Base-by-base conservation (phyloP, 2,888 invertebrate genomes). In the Uropetala carovei region DNA sequence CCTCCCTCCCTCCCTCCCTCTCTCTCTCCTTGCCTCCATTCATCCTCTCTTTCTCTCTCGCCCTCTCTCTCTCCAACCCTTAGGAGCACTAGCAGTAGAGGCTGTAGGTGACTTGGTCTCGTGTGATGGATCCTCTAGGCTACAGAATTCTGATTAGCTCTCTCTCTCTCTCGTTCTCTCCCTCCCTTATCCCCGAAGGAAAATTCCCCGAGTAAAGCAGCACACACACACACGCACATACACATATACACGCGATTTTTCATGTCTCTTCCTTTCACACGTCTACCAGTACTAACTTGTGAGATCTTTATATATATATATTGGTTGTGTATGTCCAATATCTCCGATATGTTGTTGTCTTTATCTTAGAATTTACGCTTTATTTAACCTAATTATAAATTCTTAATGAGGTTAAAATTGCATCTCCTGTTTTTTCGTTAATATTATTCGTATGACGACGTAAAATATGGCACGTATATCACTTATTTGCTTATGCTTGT, bases 101-200 rank as follows among this genome's bases (percentile, higher is more conserved):
- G n/a, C 83, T 83, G 83, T 18, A 83, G 83, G 83, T 83, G 83
- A 83, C 83, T 83, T 83, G 83, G 83, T 83, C 57, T n/a, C 83
- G 11, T n/a, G 83, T 57, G 83, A 83, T 83, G 83, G 83, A 83
- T 57, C n/a, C 83, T 83, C 83, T 83, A 14, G 83, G 83, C n/a
- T 11, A 57, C 57, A 57, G 83, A 83, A 83, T 83, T 83, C 83
- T 83, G 83, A 83, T 83, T 83, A 83, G 57, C 56, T 57, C 56
- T 56, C 56, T 83, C 57, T 13, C 83, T 83, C 30, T 57, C 83
- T 13, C 83, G 43, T 13, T 57, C 83, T 56, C 83, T 18, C 56
- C n/a, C n/a, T 16, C 83, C 16, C 83, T n/a, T 43, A n/a, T n/a
- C 83, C 57, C 83, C 75, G 16, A 3, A 82, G 30, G 82, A 43